Evolutionary conservation across 1,140 invertebrate genomes (phyloP).

Genomic region (Parapsyche elsis): DNA sequence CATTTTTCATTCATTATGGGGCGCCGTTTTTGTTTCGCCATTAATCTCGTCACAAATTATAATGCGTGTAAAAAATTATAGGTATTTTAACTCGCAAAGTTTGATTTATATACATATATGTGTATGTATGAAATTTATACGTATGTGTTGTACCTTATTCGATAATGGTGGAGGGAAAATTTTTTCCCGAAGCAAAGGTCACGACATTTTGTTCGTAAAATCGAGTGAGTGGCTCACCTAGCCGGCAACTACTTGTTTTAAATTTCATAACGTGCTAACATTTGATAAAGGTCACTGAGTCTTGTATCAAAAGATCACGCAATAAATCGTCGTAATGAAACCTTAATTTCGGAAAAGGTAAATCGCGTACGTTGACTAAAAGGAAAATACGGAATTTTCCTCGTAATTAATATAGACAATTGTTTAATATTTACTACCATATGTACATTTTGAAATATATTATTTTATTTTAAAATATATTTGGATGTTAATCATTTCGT

Average conservation of each 20-base stretch:
- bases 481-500: not conserved
- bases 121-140: not conserved
- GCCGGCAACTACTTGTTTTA: conserved; percentile 45
- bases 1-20: conserved; percentile 48
- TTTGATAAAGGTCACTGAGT: conserved; percentile 54
- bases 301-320: conserved; percentile 53
- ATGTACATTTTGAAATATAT: too few species aligned
- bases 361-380: not conserved
- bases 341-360: conserved; percentile 27
- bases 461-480: not conserved
- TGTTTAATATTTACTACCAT: too few species aligned
- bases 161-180: not conserved
- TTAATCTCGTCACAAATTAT: not conserved
- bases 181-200: conserved; percentile 49
- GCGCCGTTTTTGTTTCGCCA: not conserved
- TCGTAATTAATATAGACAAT: too few species aligned
- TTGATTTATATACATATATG: not conserved
- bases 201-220: conserved; percentile 53
- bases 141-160: not conserved
- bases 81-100: not conserved
- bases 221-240: conserved; percentile 34
- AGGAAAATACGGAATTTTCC: too few species aligned
- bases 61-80: not conserved
- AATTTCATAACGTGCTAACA: conserved; percentile 56
- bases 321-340: conserved; percentile 50